Conservation (phyloP, 2,113 vertebrate species). For the Pterocles gutturalis region DNA sequence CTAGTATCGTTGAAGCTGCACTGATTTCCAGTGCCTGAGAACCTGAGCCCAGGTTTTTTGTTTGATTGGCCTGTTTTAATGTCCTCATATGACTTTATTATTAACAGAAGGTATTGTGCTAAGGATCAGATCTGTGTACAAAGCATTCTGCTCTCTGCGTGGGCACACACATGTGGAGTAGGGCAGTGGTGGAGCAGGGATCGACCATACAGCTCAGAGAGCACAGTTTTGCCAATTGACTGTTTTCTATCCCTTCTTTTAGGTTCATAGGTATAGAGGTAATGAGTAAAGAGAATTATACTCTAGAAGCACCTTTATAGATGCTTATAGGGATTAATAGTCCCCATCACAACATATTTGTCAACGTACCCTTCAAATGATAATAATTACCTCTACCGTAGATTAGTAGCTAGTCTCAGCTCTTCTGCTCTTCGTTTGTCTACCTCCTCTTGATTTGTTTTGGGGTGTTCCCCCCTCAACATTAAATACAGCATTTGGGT, state of each 20-base stretch:
- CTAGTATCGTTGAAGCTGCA: neutral
- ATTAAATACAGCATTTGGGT: neutral
- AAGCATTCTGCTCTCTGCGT: neutral
- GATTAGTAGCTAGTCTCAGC: neutral
- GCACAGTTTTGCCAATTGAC: neutral
- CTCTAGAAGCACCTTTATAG: neutral
- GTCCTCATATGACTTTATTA: neutral
- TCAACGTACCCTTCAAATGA: neutral
- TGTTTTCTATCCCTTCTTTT: conserved; percentile 14
- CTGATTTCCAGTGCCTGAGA: neutral
- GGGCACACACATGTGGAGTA: neutral
- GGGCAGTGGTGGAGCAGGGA: neutral
- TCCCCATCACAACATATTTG: neutral
- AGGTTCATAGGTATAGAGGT: neutral
- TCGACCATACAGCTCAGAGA: neutral
- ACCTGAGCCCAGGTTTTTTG: neutral
- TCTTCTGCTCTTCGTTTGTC: neutral
- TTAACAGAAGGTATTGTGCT: neutral
- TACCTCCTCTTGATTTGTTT: neutral
- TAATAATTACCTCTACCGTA: neutral
- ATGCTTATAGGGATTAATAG: neutral
- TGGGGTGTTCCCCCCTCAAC: neutral
- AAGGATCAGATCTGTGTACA: neutral
- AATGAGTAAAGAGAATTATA: neutral
- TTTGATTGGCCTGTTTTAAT: neutral